These are phyloP conservation scores for Halocynthia aurantium DNA, from an alignment of 23 tunicate genomes.

Conservation along the genomic window DNA sequence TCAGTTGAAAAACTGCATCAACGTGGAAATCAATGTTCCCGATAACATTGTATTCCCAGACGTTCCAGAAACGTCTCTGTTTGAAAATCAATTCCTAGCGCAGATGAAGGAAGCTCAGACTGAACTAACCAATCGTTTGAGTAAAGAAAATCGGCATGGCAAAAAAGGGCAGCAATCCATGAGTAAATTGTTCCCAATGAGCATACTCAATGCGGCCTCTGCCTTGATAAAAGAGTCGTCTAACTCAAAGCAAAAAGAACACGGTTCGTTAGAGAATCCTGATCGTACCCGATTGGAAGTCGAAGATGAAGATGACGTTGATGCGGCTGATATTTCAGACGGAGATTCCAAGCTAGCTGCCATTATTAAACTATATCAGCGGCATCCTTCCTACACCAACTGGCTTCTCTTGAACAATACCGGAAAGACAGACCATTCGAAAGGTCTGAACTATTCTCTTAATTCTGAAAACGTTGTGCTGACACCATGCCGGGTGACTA, in stretches of 20 bases:
- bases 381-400: constrained; percentile 20
- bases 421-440: background rate
- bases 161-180: no score
- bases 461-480: constrained; percentile 16
- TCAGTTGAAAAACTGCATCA: background rate
- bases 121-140: background rate
- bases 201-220: no score
- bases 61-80: background rate
- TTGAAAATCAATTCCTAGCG: constrained; percentile 17
- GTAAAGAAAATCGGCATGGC: background rate
- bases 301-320: background rate
- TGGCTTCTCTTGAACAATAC: constrained; percentile 18
- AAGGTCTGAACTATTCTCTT: constrained; percentile 10
- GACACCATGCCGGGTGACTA: constrained; percentile 15
- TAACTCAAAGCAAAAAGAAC: no score
- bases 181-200: no score
- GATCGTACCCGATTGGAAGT: no score
- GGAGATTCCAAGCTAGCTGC: background rate
- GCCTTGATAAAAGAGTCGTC: no score
- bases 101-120: background rate
- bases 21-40: constrained; percentile 7
- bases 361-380: background rate
- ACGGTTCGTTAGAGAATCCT: no score
- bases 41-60: constrained; percentile 16
- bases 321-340: background rate